Evolutionary conservation across 2,797 vertebrate genomes (phyloP).

Genomic region (Trachops cirrhosus): DNA sequence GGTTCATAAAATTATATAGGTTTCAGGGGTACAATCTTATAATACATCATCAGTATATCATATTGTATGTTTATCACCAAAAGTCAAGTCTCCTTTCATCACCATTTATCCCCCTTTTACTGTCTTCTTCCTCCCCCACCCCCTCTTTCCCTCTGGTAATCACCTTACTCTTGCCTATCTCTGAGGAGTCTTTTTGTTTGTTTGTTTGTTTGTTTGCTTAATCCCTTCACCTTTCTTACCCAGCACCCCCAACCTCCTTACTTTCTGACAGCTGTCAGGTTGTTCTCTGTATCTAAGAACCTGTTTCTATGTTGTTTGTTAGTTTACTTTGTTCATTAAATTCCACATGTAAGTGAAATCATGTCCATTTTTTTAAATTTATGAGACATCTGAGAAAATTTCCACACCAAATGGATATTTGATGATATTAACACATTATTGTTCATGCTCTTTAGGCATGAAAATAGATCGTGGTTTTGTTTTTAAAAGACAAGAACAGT

Average conservation of each 20-base stretch:
- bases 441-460: not conserved
- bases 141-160: not conserved
- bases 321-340: not conserved
- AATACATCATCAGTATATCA: not conserved
- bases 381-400: not conserved
- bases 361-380: not conserved
- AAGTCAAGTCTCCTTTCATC: not conserved
- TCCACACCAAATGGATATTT: not conserved
- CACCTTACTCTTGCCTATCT: not conserved
- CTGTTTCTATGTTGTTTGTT: not conserved
- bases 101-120: not conserved
- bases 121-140: not conserved
- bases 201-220: too few relatives aligned
- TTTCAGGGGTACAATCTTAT: not conserved
- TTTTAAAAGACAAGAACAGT: not conserved
- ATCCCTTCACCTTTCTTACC: not conserved
- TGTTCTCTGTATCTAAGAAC: not conserved
- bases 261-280: not conserved
- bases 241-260: not conserved
- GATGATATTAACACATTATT: not conserved
- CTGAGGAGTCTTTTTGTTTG: not conserved
- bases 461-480: not conserved
- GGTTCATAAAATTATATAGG: not conserved
- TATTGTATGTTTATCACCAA: not conserved
- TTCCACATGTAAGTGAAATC: not conserved